Evolutionary conservation across 1,140 invertebrate genomes (phyloP).

Genomic region (Zophobas morio): DNA sequence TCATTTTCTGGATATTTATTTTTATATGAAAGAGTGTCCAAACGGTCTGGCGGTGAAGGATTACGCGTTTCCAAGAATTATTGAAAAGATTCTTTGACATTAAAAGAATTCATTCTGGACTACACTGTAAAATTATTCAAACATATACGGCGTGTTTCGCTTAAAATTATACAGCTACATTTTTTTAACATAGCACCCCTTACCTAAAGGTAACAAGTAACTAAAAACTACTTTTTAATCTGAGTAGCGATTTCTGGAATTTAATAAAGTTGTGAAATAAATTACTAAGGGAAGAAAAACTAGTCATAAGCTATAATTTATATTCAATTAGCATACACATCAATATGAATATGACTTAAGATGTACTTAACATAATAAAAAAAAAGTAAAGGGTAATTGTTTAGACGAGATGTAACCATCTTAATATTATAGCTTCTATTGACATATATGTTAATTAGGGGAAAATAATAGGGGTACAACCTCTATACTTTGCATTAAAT

Average conservation of each 20-base stretch:
- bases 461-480: slow-evolving; percentile 74
- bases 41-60: no score
- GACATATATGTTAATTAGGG: slow-evolving; percentile 68
- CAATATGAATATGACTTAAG: slow-evolving; percentile 63
- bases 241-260: neutral
- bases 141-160: no score
- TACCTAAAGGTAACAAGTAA: no score
- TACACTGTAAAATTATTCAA: no score
- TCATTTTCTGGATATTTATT: no score
- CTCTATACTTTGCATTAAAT: slow-evolving; percentile 92
- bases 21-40: no score
- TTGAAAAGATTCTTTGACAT: no score
- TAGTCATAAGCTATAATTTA: slow-evolving; percentile 47
- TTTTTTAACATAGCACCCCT: no score
- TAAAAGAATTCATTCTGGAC: no score
- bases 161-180: no score
- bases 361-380: slow-evolving; percentile 49
- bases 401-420: slow-evolving; percentile 32
- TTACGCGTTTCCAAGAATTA: no score
- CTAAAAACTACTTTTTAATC: no score
- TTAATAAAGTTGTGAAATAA: neutral
- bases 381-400: slow-evolving; percentile 45
- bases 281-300: neutral
- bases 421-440: slow-evolving; percentile 58
- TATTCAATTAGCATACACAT: slow-evolving; percentile 68